Percentiles rank a stretch among this genome's conserved stretches.
Evolutionary conservation across 30 jellyfish, hydroid and myxozoan species (phyloP).

Genomic region (Cassiopea andromeda): DNA sequence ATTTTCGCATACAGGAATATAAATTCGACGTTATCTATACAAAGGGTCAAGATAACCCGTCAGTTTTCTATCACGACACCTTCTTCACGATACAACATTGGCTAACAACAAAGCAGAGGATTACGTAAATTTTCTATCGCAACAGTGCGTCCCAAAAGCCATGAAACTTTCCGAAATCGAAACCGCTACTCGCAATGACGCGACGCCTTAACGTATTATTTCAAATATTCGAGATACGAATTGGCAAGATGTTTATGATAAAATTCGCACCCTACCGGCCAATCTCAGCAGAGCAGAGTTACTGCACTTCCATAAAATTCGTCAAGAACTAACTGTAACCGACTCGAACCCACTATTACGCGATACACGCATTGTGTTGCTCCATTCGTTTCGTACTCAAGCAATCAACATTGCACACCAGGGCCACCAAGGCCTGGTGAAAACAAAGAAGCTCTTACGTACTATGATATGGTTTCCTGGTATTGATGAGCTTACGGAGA

Average conservation of each 20-base stretch:
- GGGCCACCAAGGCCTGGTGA: constrained; percentile 5
- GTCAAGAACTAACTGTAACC: neutral
- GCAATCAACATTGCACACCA: neutral
- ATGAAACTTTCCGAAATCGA: neutral
- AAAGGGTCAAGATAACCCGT: neutral
- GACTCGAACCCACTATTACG: neutral
- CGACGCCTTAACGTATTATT: neutral
- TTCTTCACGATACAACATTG: neutral
- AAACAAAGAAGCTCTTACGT: neutral
- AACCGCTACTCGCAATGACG: neutral
- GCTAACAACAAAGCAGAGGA: neutral
- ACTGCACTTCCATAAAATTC: neutral
- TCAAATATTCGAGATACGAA: neutral
- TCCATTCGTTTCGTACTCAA: neutral
- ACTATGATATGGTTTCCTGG: neutral
- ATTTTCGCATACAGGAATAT: neutral
- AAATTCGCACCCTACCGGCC: neutral
- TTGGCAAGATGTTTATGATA: neutral
- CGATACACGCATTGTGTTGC: neutral
- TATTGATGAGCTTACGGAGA: neutral
- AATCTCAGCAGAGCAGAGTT: neutral
- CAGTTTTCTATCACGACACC: neutral
- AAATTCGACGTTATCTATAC: neutral
- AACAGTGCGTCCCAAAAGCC: neutral
- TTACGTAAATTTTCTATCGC: neutral